Conservation (phyloP, 2,797 vertebrate species). For the Sebastes kiyomatsui region DNA sequence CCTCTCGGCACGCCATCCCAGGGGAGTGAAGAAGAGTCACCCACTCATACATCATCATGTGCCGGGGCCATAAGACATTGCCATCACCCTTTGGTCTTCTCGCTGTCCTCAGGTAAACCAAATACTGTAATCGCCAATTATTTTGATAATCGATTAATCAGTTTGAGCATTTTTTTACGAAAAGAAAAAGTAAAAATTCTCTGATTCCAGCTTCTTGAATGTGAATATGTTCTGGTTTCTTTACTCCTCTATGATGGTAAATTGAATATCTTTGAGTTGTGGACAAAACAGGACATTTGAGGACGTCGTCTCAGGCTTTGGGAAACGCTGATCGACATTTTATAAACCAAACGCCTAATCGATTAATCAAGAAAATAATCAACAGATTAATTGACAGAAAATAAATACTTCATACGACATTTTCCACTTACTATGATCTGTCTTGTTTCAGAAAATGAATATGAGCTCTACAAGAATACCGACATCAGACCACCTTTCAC, state of each 20-base stretch:
- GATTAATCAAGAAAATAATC: too few relatives aligned
- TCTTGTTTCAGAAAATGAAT: conserved; percentile 89
- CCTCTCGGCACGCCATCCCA: conserved; percentile 83
- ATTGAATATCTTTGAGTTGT: too few relatives aligned
- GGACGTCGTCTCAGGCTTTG: fast-evolving
- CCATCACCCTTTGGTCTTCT: conserved; percentile 84
- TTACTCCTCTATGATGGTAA: too few relatives aligned
- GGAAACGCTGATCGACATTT: too few relatives aligned
- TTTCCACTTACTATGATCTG: not conserved
- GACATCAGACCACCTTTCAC: conserved; percentile 97
- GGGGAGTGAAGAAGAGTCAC: conserved; percentile 85
- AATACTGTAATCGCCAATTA: too few relatives aligned
- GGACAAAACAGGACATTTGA: too few relatives aligned
- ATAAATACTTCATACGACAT: not conserved
- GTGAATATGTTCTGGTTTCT: too few relatives aligned
- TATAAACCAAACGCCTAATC: fast-evolving
- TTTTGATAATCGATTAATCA: too few relatives aligned
- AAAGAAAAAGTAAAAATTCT: too few relatives aligned
- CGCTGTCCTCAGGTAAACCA: conserved; percentile 89
- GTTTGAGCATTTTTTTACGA: too few relatives aligned
- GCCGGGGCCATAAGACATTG: conserved; percentile 85
- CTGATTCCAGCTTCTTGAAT: too few relatives aligned
- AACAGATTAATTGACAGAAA: too few relatives aligned
- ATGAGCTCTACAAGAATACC: conserved; percentile 94
- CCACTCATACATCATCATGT: conserved; percentile 80